phyloP scores from a whole-genome alignment of 2,888 invertebrate species.

The Parasteatoda lunata region DNA sequence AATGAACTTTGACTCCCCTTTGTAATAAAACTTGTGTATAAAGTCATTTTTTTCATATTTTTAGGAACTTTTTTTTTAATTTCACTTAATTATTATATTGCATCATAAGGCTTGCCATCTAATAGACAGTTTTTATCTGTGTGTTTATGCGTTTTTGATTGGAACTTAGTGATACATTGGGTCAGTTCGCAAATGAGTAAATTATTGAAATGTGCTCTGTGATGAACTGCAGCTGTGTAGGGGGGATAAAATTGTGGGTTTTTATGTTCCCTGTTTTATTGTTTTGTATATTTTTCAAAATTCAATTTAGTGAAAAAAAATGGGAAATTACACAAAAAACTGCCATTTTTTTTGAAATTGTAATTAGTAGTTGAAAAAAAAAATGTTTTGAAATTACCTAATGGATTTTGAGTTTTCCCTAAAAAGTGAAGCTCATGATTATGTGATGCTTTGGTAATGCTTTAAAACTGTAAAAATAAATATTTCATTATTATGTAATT shows the following conservation, averaged over 20 bases:
- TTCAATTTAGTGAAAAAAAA: conserved; percentile 6
- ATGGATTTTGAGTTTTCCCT: conserved; percentile 9
- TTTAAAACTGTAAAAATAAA: conserved; percentile 48
- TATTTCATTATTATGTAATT: conserved; percentile 52
- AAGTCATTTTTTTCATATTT: too few species aligned
- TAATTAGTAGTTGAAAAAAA: neutral
- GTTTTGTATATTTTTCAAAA: neutral
- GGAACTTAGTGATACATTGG: too few species aligned
- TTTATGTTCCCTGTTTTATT: conserved; percentile 17
- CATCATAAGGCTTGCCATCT: too few species aligned
- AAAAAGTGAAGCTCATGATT: conserved; percentile 17
- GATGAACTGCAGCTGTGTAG: too few species aligned
- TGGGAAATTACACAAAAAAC: neutral
- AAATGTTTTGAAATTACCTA: conserved; percentile 6
- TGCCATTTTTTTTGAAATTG: conserved; percentile 6
- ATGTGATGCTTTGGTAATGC: conserved; percentile 34
- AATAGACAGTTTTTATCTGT: too few species aligned
- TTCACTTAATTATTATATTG: too few species aligned
- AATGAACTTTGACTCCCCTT: too few species aligned
- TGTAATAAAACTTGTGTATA: too few species aligned
- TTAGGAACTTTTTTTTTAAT: too few species aligned
- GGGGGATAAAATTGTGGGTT: neutral
- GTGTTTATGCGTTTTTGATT: too few species aligned
- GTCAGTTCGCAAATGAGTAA: too few species aligned
- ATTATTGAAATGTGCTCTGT: too few species aligned